phyloP scores from a whole-genome alignment of 2,888 invertebrate genomes.

The Ophion costatus region DNA sequence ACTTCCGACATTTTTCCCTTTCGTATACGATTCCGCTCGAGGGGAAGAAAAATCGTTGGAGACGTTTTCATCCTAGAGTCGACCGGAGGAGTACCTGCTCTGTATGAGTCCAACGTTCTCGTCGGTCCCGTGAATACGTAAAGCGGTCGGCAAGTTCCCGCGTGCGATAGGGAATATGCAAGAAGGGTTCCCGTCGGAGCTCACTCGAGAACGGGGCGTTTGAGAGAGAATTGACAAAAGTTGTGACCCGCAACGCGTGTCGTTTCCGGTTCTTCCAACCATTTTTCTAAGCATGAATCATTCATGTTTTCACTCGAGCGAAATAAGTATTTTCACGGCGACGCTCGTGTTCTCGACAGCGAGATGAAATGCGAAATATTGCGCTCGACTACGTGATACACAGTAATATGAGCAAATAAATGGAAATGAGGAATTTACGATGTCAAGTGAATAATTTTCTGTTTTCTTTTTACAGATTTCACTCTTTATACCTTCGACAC shows the following conservation, averaged over 20 bases:
- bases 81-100: conserved; percentile 1
- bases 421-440: not conserved
- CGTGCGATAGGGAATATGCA: conserved; percentile 22
- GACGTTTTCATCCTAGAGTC: conserved; percentile 27
- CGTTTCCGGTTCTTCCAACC: not conserved
- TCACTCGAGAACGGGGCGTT: conserved; percentile 10
- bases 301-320: conserved; percentile 30
- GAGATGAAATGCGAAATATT: conserved; percentile 13
- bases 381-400: not conserved
- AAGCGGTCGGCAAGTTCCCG: not conserved
- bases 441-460: not conserved
- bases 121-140: conserved; percentile 3
- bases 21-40: not conserved
- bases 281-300: conserved; percentile 43
- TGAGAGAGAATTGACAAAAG: conserved; percentile 35
- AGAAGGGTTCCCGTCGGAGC: conserved; percentile 6
- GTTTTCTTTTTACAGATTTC: not conserved
- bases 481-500: too few species aligned
- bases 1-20: conserved; percentile 19
- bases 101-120: conserved; percentile 15
- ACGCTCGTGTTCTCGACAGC: not conserved
- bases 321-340: conserved; percentile 31
- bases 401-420: not conserved
- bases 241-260: not conserved
- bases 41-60: conserved; percentile 18